Evolutionary conservation across 2,888 invertebrate genomes (phyloP).

Genomic region (Nephrotoma appendiculata): DNA sequence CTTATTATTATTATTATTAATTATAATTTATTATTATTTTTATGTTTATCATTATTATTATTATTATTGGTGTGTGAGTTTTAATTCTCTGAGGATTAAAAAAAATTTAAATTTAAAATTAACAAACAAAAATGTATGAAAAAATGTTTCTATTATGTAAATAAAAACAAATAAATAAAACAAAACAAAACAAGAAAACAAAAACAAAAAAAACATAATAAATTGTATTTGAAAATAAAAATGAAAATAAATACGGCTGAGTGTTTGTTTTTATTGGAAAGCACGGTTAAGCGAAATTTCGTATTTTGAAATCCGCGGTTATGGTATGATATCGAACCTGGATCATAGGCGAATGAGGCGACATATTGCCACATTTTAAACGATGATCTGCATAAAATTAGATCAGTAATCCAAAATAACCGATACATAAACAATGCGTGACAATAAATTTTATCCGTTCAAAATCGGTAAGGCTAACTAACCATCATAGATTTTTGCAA

Average conservation of each 20-base stretch:
- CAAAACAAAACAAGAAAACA: background rate
- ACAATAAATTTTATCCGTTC: no score
- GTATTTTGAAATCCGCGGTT: no score
- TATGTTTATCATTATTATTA: background rate
- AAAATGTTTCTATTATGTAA: conserved; percentile 7
- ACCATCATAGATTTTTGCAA: no score
- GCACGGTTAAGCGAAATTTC: no score
- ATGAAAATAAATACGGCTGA: background rate
- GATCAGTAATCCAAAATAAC: no score
- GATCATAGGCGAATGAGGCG: no score
- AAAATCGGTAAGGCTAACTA: no score
- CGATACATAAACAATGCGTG: no score
- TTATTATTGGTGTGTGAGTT: background rate
- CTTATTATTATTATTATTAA: background rate
- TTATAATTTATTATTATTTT: background rate
- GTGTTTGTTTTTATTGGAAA: no score
- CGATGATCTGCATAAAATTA: no score
- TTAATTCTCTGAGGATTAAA: background rate
- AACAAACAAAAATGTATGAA: conserved; percentile 13
- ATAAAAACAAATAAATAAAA: background rate
- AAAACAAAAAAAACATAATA: background rate
- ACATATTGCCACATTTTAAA: no score
- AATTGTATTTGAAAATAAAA: background rate
- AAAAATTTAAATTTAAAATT: conserved; percentile 11
- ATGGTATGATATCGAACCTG: no score